phyloP scores from a whole-genome alignment of 2,113 vertebrate genomes.

The Myotis brandtii region DNA sequence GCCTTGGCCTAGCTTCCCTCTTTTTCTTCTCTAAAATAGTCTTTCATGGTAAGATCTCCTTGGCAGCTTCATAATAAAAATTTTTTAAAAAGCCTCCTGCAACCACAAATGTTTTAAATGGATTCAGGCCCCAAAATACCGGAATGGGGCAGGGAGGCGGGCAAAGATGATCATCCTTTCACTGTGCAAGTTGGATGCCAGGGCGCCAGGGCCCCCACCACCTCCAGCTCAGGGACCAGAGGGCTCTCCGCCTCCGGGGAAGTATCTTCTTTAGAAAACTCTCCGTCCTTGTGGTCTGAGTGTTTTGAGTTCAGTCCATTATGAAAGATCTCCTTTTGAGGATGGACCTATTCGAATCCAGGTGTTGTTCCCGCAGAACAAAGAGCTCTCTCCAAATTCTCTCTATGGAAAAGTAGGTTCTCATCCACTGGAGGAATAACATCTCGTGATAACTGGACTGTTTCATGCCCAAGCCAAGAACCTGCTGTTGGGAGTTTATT shows the following conservation, averaged over 20 bases:
- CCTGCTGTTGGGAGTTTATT: conserved; percentile 49
- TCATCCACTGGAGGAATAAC: conserved; percentile 25
- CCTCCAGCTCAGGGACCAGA: not conserved
- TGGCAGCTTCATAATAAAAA: not conserved
- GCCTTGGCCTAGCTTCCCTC: conserved; percentile 34
- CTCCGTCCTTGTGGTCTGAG: conserved; percentile 3
- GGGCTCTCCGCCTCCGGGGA: not conserved
- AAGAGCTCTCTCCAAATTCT: conserved; percentile 51
- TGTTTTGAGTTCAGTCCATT: conserved; percentile 45
- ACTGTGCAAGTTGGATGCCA: not conserved
- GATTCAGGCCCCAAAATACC: conserved; percentile 10
- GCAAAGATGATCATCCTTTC: not conserved
- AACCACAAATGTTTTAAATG: not conserved
- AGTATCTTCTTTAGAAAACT: conserved; percentile 46
- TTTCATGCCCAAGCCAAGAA: conserved; percentile 38
- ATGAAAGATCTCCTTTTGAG: conserved; percentile 60
- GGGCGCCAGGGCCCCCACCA: not conserved
- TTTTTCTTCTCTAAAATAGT: not conserved
- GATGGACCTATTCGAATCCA: conserved; percentile 53
- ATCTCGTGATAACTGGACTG: conserved; percentile 54
- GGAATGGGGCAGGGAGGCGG: not conserved
- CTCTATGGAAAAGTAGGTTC: not conserved
- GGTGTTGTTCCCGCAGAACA: conserved; percentile 51
- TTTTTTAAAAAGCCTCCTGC: not conserved
- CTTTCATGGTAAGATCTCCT: not conserved